Base-by-base conservation (phyloP, 2,888 invertebrate species). In the Helicoverpa assulta region DNA sequence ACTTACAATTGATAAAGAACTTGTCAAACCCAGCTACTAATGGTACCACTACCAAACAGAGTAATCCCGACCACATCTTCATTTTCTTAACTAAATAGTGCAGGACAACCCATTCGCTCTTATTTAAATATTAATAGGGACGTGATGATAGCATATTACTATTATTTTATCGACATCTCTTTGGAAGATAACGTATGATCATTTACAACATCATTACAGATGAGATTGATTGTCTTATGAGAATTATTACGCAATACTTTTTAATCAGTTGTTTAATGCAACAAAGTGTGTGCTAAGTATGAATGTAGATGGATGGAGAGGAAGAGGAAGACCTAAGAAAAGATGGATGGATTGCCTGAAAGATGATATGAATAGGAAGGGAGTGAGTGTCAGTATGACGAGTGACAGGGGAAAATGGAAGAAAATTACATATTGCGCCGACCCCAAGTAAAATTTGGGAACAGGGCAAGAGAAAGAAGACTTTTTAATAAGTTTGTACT, bases 1-100 rank as follows among this genome's bases (percentile, higher is more conserved):
- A 90, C 92, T 92, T 82, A 93, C 92, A 92, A 62, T 92, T 91
- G 51, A 93, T 90, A 66, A 88, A 85, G 43, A 74, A 78, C 50
- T 86, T 88, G 47, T 88, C 83, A 7, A 64, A 56, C 1, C 80
- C 84, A 40, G 70, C 82, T 16, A 75, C 85, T 5, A 70, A 67
- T 33, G 64, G 75, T 5, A 89, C 64, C 18, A 81, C 73, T 63
- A 74, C 65, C 26, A 87, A 70, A 18, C 88, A 67, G 67, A 79
- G 88, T 60, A 90, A 54, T 14, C 85, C 47, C 21, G 76, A 85
- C 89, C 88, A 89, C 91, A 92, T 91, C 62, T 74, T 88, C n/a
- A 10, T 16, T 18, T 7, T 52, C 16, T 29, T 14, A 18, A 53
- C 21, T 62, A 16, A 72, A 55, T 55, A 77, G 14, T 81, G 61